These are phyloP conservation scores for Stichodactyla helianthus DNA, from an alignment of 64 coral and sea anemone species.

Conservation along the genomic window DNA sequence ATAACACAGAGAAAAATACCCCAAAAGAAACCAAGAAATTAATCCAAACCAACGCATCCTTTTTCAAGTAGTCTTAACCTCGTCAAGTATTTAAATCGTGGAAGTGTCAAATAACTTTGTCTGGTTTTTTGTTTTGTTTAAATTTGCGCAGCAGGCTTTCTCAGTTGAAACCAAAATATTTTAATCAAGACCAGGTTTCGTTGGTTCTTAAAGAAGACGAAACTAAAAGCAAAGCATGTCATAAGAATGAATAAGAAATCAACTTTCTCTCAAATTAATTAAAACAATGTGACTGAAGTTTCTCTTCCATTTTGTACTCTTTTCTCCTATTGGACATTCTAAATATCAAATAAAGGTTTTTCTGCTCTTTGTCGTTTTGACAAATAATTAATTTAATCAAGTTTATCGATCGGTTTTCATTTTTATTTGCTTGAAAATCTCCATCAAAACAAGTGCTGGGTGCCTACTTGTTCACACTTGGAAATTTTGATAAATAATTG, in stretches of 20 bases:
- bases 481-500: not conserved
- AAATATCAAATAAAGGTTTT: no score
- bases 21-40: no score
- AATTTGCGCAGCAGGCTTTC: not conserved
- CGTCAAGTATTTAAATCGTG: no score
- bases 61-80: no score
- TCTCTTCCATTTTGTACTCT: not conserved
- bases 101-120: not conserved
- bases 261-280: not conserved
- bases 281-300: not conserved
- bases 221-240: not conserved
- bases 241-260: conserved; percentile 1
- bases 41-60: no score
- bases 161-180: not conserved
- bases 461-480: not conserved
- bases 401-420: no score
- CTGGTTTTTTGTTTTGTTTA: not conserved
- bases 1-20: no score
- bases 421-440: not conserved
- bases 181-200: not conserved
- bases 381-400: no score
- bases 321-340: no score
- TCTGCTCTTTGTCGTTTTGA: no score
- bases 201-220: not conserved
- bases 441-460: not conserved